These are phyloP conservation scores for Holocentrus rufus DNA, from an alignment of 2,797 vertebrate genomes.

Conservation along the genomic window DNA sequence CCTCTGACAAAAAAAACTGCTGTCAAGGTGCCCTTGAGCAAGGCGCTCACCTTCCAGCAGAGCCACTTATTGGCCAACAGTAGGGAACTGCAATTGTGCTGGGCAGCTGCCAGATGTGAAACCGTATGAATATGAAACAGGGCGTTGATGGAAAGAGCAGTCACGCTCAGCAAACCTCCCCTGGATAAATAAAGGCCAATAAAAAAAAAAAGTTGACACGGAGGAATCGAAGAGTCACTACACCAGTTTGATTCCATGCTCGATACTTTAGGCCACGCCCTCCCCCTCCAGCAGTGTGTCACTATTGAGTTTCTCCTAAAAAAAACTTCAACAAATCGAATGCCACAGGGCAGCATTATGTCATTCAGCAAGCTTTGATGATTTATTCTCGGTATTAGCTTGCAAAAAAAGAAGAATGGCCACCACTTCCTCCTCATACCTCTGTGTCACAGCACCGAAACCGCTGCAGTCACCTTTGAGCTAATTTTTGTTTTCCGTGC, in stretches of 20 bases:
- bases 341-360: slow-evolving; percentile 39
- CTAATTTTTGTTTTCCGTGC: not conserved
- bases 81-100: not conserved
- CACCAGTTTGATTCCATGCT: slow-evolving; percentile 21
- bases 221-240: slow-evolving; percentile 28
- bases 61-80: too few relatives aligned
- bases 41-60: not conserved
- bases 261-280: slow-evolving; percentile 25
- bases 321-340: slow-evolving; percentile 17
- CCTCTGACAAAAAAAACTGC: not conserved
- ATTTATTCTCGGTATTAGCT: not conserved
- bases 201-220: not conserved
- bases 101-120: slow-evolving; percentile 12
- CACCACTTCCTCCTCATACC: too few relatives aligned
- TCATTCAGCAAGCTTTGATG: slow-evolving; percentile 43
- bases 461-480: not conserved
- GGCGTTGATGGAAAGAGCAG: slow-evolving; percentile 26
- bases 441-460: not conserved
- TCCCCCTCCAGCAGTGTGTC: slow-evolving; percentile 18
- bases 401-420: too few relatives aligned
- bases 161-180: slow-evolving; percentile 32
- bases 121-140: not conserved
- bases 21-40: slow-evolving; percentile 31
- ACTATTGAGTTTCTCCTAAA: slow-evolving; percentile 31
- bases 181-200: slow-evolving; percentile 37